Percentiles rank a stretch among this genome's conserved stretches.
phyloP scores from a whole-genome alignment of 2,797 vertebrate genomes.

The Microtus agrestis region DNA sequence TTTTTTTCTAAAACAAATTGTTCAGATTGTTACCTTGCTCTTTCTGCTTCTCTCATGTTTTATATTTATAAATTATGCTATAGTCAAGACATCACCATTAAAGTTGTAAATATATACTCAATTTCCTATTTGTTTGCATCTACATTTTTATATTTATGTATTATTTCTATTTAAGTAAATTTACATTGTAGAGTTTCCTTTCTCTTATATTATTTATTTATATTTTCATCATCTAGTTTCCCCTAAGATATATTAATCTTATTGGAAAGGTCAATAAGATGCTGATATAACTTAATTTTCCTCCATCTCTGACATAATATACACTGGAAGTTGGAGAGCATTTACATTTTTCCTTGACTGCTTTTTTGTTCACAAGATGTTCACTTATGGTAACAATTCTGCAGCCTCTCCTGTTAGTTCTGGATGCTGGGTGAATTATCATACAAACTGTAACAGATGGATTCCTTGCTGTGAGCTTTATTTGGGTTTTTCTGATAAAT shows the following conservation, averaged over 20 bases:
- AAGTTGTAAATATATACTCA: background rate
- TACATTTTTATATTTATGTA: background rate
- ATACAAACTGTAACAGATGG: background rate
- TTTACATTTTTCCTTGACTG: background rate
- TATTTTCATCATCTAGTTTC: background rate
- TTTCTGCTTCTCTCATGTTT: background rate
- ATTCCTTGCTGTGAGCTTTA: conserved; percentile 10
- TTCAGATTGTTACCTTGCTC: background rate
- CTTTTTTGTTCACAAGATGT: background rate
- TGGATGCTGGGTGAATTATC: background rate
- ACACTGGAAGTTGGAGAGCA: background rate
- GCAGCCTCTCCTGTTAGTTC: background rate
- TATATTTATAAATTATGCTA: conserved; percentile 3
- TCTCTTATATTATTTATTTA: conserved; percentile 4
- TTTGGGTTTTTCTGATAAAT: background rate
- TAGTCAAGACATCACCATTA: background rate
- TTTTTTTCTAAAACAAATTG: background rate
- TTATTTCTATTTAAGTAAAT: conserved; percentile 15
- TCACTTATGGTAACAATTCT: background rate
- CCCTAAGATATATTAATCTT: background rate
- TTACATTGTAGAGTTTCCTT: background rate
- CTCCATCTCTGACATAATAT: background rate
- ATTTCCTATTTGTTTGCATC: background rate
- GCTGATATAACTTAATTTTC: background rate
- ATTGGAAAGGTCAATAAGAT: background rate